Evolutionary conservation across 2,888 invertebrate species (phyloP).

Genomic region (Phaedon cochleariae): DNA sequence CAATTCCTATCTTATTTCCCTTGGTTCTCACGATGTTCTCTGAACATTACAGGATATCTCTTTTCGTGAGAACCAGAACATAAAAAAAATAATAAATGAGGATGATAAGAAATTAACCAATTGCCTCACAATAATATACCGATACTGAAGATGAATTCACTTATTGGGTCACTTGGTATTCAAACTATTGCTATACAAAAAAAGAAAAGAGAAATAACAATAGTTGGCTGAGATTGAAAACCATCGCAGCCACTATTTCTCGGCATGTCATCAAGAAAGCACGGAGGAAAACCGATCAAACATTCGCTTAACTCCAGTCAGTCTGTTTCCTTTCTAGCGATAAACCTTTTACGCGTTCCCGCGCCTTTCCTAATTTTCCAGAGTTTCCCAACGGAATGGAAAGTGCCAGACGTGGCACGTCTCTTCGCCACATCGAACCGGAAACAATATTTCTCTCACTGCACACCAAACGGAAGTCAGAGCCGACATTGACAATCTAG

Average conservation of each 20-base stretch:
- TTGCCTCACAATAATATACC: no score
- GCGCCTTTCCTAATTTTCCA: constrained; percentile 24
- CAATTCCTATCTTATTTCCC: no score
- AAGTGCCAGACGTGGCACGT: constrained; percentile 31
- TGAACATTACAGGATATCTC: no score
- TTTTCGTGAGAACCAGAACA: no score
- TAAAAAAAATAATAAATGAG: no score
- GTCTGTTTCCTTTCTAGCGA: background rate
- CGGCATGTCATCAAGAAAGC: background rate
- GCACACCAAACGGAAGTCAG: constrained; percentile 31
- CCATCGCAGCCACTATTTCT: background rate
- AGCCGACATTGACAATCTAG: constrained; percentile 34
- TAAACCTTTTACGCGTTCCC: background rate
- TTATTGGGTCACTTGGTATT: no score
- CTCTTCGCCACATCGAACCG: constrained; percentile 25
- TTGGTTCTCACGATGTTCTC: no score
- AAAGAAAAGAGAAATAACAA: no score
- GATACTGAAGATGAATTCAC: no score
- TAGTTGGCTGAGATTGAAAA: no score
- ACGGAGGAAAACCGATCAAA: background rate
- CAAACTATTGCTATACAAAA: no score
- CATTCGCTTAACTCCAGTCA: background rate
- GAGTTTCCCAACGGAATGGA: constrained; percentile 29
- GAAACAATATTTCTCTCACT: constrained; percentile 36
- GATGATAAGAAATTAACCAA: no score